These are phyloP conservation scores for Amblyopsis rosae DNA, from an alignment of 2,113 vertebrate genomes.

Conservation along the genomic window DNA sequence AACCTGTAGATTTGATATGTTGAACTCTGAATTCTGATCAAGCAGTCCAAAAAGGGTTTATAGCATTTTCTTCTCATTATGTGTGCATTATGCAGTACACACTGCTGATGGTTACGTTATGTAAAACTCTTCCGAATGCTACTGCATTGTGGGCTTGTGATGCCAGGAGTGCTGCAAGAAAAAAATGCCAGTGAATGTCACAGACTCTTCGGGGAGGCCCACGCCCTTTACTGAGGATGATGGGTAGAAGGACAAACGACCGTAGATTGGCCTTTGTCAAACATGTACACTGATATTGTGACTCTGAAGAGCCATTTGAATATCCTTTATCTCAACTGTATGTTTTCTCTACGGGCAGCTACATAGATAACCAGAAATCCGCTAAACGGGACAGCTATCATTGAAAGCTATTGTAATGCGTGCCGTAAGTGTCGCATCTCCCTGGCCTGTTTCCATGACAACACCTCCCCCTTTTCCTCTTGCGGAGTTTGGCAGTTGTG, in stretches of 20 bases:
- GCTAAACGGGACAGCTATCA: conserved; percentile 62
- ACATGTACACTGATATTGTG: conserved; percentile 26
- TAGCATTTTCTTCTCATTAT: too few species aligned
- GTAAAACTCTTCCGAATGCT: background rate
- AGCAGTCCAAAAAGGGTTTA: too few species aligned
- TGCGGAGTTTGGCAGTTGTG: conserved; percentile 59
- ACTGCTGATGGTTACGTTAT: background rate
- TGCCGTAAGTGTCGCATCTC: conserved; percentile 56
- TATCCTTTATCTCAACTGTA: conserved; percentile 39
- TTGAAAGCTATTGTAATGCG: conserved; percentile 59
- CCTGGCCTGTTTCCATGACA: conserved; percentile 74
- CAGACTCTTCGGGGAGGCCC: conserved; percentile 31
- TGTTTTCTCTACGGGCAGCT: conserved; percentile 34
- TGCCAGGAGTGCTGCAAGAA: conserved; percentile 24
- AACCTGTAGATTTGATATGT: too few species aligned
- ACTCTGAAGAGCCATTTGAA: conserved; percentile 10
- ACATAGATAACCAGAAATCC: conserved; percentile 48
- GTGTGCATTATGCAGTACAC: background rate
- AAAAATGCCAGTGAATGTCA: conserved; percentile 63
- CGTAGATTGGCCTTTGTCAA: conserved; percentile 27
- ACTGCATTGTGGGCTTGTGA: conserved; percentile 9
- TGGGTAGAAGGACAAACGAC: conserved; percentile 17
- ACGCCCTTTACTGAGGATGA: conserved; percentile 25
- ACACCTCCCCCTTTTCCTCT: conserved; percentile 62
- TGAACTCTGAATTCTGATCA: too few species aligned